Conservation (phyloP, 1,140 invertebrate species). For the Sweltsa coloradensis region DNA sequence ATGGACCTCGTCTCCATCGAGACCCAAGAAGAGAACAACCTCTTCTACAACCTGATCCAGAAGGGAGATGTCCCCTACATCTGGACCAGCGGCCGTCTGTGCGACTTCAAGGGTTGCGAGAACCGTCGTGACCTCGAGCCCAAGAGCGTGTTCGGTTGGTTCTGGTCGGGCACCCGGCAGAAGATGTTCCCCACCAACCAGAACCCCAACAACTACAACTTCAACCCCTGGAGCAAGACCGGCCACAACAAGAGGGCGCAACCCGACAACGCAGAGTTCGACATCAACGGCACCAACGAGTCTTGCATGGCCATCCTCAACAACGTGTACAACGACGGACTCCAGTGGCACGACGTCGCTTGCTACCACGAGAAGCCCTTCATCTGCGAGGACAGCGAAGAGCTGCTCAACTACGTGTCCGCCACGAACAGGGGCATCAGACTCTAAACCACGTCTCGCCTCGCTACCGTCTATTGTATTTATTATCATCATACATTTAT, state of each 20-base stretch:
- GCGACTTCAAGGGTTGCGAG: slow-evolving; percentile 87
- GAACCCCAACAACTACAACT: slow-evolving; percentile 49
- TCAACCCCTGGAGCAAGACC: slow-evolving; percentile 78
- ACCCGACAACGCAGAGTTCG: slow-evolving; percentile 84
- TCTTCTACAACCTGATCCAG: slow-evolving; percentile 74
- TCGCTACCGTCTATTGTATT: background rate
- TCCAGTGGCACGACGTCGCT: slow-evolving; percentile 84
- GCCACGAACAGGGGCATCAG: slow-evolving; percentile 66
- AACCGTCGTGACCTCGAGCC: slow-evolving; percentile 73
- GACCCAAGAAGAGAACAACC: slow-evolving; percentile 78
- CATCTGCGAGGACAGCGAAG: slow-evolving; percentile 78
- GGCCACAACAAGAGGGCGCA: slow-evolving; percentile 79
- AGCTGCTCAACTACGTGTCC: slow-evolving; percentile 69
- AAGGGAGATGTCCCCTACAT: slow-evolving; percentile 84
- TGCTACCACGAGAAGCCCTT: slow-evolving; percentile 86
- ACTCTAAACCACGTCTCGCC: slow-evolving; percentile 37
- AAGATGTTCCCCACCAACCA: slow-evolving; percentile 76
- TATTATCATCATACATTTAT: background rate
- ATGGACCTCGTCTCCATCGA: slow-evolving; percentile 85
- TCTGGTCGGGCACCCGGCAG: slow-evolving; percentile 82
- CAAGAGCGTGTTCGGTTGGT: slow-evolving; percentile 76
- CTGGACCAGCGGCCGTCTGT: slow-evolving; percentile 81
- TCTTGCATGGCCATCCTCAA: slow-evolving; percentile 70
- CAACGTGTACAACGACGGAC: slow-evolving; percentile 84
- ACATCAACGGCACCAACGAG: slow-evolving; percentile 78